A percentile compares a stretch with the other conserved stretches of the same genome.
Evolutionary conservation across 2,888 invertebrate species (phyloP).

Genomic region (Netelia melanura): DNA sequence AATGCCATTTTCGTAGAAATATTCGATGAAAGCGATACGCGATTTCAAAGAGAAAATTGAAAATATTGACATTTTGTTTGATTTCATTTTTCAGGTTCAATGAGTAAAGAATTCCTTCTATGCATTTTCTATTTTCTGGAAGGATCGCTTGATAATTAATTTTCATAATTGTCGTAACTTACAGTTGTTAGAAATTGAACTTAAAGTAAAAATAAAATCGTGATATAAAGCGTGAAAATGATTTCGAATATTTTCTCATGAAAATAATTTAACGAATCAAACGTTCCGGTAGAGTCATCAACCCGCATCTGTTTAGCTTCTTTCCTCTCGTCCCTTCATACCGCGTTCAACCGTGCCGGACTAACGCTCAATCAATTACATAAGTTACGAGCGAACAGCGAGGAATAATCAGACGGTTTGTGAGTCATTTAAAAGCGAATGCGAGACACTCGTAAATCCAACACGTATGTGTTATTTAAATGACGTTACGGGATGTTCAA

Average conservation of each 20-base stretch:
- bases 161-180: no score
- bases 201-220: neutral
- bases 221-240: neutral
- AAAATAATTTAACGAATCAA: neutral
- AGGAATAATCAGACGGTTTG: conserved; percentile 55
- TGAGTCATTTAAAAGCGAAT: conserved; percentile 52
- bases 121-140: no score
- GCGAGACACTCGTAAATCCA: conserved; percentile 44
- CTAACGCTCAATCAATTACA: conserved; percentile 59
- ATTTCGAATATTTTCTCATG: neutral
- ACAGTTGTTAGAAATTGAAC: neutral
- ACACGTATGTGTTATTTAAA: conserved; percentile 21
- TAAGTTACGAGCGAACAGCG: conserved; percentile 55
- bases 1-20: neutral
- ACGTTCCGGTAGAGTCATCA: conserved; percentile 51
- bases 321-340: conserved; percentile 16
- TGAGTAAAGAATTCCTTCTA: no score
- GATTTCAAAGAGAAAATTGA: neutral
- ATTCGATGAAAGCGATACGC: neutral
- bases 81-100: no score
- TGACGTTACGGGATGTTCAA: conserved; percentile 16
- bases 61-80: no score
- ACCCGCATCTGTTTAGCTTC: conserved; percentile 52
- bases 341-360: conserved; percentile 21
- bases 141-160: no score